Percentiles rank a stretch among this genome's conserved stretches.
Conservation (phyloP, 2,113 vertebrate genomes). For the Nyctibius bracteatus region DNA sequence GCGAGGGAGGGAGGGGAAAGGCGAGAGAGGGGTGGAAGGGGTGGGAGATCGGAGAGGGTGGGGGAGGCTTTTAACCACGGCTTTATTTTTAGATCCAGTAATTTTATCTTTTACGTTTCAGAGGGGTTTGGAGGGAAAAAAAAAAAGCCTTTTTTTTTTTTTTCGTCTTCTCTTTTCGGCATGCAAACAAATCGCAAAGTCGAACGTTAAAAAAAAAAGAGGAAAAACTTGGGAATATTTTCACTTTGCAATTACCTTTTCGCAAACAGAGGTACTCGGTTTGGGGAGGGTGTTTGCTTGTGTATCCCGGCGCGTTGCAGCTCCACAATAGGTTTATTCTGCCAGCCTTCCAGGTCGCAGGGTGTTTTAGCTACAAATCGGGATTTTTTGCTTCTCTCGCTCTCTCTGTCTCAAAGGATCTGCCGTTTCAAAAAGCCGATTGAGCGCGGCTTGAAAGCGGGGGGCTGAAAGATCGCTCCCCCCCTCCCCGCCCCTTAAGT, state of each 20-base stretch:
- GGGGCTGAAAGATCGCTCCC: neutral
- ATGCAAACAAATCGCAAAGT: neutral
- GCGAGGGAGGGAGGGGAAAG: constrained; percentile 6
- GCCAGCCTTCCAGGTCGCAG: neutral
- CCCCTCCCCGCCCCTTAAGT: neutral
- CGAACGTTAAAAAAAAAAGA: neutral
- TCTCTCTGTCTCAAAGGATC: neutral
- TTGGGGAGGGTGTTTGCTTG: neutral
- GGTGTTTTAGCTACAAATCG: neutral
- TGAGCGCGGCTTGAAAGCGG: neutral
- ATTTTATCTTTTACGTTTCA: constrained; percentile 68
- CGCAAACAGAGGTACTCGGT: neutral
- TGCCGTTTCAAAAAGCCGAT: neutral
- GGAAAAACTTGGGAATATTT: neutral
- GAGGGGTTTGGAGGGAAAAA: neutral
- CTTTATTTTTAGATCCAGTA: constrained; percentile 87
- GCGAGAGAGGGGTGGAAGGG: constrained; percentile 38
- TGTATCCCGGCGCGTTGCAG: neutral
- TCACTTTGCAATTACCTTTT: neutral
- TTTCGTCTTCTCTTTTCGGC: neutral
- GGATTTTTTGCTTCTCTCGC: neutral
- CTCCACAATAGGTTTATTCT: neutral
- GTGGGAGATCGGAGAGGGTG: constrained; percentile 24
- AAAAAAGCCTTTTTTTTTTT: neutral
- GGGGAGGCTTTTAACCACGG: constrained; percentile 23